phyloP scores from a whole-genome alignment of 1,140 invertebrate species.

The Melitaea cinxia region DNA sequence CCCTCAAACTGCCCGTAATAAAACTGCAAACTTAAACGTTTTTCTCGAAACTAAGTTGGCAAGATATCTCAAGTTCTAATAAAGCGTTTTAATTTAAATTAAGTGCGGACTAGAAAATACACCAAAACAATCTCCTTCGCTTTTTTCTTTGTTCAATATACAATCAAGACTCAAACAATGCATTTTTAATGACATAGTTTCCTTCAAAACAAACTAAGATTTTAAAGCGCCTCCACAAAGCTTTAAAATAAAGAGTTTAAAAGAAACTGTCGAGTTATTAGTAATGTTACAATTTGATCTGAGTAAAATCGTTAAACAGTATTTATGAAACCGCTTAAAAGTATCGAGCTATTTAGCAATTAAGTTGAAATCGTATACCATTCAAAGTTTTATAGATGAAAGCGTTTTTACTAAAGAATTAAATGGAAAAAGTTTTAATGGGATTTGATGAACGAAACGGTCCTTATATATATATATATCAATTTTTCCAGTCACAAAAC shows the following conservation, averaged over 20 bases:
- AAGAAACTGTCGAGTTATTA: not conserved
- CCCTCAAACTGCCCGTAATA: too few relatives aligned
- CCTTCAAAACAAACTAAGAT: too few relatives aligned
- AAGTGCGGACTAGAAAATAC: too few relatives aligned
- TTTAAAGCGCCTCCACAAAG: too few relatives aligned
- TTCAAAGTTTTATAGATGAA: conserved; percentile 60
- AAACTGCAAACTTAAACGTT: too few relatives aligned
- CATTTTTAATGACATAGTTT: too few relatives aligned
- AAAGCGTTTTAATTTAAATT: too few relatives aligned
- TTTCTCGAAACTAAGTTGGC: too few relatives aligned
- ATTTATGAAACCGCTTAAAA: conserved; percentile 43
- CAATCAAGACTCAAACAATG: too few relatives aligned
- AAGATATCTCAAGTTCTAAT: too few relatives aligned
- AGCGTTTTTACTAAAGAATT: conserved; percentile 65
- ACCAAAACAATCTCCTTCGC: too few relatives aligned
- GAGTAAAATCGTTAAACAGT: conserved; percentile 26
- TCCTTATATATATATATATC: conserved; percentile 64
- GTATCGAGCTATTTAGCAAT: conserved; percentile 52
- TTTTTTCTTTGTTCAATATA: too few relatives aligned
- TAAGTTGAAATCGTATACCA: conserved; percentile 53
- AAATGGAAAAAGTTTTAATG: conserved; percentile 78
- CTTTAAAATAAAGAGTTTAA: not conserved
- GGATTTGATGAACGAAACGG: conserved; percentile 71
- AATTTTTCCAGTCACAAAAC: conserved; percentile 58
- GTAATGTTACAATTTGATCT: not conserved